A percentile compares a stretch with the other conserved stretches of the same genome.
Evolutionary conservation across 2,888 invertebrate species (phyloP).

Genomic region (Loripinus fragilis): DNA sequence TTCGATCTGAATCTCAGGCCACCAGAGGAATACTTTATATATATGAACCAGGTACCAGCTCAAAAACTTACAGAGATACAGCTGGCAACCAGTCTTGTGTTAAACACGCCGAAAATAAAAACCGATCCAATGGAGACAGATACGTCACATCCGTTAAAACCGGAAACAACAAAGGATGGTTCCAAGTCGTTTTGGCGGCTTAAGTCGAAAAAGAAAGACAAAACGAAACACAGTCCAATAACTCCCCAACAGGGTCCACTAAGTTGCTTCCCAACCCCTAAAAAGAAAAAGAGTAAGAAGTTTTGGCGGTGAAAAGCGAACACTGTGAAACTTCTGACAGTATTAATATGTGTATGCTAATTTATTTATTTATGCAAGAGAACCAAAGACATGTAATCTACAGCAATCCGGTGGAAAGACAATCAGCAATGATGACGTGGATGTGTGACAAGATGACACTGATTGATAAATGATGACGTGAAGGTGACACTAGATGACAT

Average conservation of each 20-base stretch:
- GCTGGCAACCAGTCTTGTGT: conserved; percentile 10
- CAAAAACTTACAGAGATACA: conserved; percentile 24
- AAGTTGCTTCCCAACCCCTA: conserved; percentile 43
- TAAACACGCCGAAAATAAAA: background rate
- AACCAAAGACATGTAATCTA: background rate
- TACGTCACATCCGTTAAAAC: conserved; percentile 22
- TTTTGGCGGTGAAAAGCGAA: background rate
- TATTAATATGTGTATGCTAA: no score
- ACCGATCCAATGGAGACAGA: background rate
- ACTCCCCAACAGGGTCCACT: conserved; percentile 43
- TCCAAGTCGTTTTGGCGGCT: conserved; percentile 26
- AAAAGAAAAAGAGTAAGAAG: conserved; percentile 40
- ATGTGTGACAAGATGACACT: no score
- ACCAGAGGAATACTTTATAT: conserved; percentile 53
- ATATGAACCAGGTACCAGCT: conserved; percentile 26
- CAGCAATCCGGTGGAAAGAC: no score
- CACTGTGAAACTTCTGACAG: background rate
- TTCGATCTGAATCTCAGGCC: conserved; percentile 54
- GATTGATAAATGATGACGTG: no score
- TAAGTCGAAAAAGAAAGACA: conserved; percentile 53
- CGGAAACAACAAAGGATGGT: background rate
- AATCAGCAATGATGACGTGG: no score
- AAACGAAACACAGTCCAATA: conserved; percentile 37
- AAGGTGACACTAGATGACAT: no score
- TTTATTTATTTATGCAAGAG: background rate